Base-by-base conservation (phyloP, 2,113 vertebrate species). In the Fukomys damarensis region DNA sequence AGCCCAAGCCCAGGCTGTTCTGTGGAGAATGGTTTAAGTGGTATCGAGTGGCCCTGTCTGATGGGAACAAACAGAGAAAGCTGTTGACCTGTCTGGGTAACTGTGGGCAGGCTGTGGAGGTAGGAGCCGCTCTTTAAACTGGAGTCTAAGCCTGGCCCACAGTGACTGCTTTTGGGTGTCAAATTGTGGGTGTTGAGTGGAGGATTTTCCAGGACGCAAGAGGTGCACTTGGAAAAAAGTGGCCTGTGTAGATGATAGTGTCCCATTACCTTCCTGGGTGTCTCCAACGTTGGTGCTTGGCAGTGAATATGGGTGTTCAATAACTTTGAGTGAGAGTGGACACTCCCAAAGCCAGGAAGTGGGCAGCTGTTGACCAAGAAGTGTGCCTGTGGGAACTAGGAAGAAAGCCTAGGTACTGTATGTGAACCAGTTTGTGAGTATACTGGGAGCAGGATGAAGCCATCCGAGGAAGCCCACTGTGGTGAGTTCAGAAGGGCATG, bases 381-480 rank as follows among this genome's bases (percentile, higher is more conserved):
- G 43, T 32, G 26, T 46, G 43, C 43, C 72, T 19, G 14, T 77
- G 43, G 28, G 74, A 77, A 49, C 74, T 77, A 76, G 72, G 26
- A 76, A 28, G 43, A 7, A 76, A 76, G 41, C 41, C 26, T 41
- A 76, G 72, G 13, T 46, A 76, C 72, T 30, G 3, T 77, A 49
- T 77, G 26, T 77, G 43, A 28, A 77, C 46, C 14, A 9, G 12
- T 54, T 80, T 46, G 16, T 17, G 30, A 9, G 41, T 7, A 3
- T 74, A 52, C 52, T 56, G 77, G 26, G 12, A 22, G 17, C 17
- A 28, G 56, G 46, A 63, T 28, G 11, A 49, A 41, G 72, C 82
- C 43, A 3, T 58, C 1, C 11, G 46, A 3, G 2, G 17, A 66
- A 26, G 26, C 22, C 63, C 30, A 7, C 54, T 16, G 0, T 35